phyloP scores from a whole-genome alignment of 2,888 invertebrate species.

The Chloromyia formosa region DNA sequence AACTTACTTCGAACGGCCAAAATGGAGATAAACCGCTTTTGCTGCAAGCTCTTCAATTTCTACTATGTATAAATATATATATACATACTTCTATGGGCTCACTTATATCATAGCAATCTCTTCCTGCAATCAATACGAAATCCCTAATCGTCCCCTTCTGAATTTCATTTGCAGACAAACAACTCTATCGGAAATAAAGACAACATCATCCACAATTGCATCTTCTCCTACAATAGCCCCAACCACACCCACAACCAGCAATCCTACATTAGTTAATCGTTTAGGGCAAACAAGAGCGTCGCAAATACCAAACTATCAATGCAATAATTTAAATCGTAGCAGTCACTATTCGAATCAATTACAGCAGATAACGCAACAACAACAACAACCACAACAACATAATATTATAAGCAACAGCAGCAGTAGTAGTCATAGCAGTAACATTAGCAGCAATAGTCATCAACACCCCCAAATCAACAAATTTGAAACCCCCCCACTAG shows the following conservation, averaged over 20 bases:
- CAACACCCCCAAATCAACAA: slow-evolving; percentile 54
- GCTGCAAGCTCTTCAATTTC: too few relatives aligned
- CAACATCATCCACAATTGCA: slow-evolving; percentile 47
- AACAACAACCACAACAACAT: slow-evolving; percentile 19
- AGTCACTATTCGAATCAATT: slow-evolving; percentile 35
- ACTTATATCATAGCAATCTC: too few relatives aligned
- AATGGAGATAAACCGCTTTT: too few relatives aligned
- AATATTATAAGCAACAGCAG: slow-evolving; percentile 20
- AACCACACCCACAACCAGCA: slow-evolving; percentile 43
- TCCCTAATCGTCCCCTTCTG: too few relatives aligned
- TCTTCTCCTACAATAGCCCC: slow-evolving; percentile 50
- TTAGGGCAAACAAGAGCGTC: slow-evolving; percentile 56
- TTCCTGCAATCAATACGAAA: too few relatives aligned
- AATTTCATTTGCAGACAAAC: slow-evolving; percentile 50
- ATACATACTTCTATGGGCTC: too few relatives aligned
- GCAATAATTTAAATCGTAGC: slow-evolving; percentile 51
- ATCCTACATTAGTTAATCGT: slow-evolving; percentile 47
- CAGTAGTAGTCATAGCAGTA: slow-evolving; percentile 46
- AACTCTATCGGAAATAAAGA: slow-evolving; percentile 49
- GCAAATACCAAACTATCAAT: slow-evolving; percentile 62
- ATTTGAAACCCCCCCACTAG: slow-evolving; percentile 45
- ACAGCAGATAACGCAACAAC: slow-evolving; percentile 37
- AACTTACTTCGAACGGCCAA: too few relatives aligned
- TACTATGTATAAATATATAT: too few relatives aligned
- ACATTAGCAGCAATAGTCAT: slow-evolving; percentile 54